Evolutionary conservation across 1,140 invertebrate genomes (phyloP).

Genomic region (Cheumatopsyche charites): DNA sequence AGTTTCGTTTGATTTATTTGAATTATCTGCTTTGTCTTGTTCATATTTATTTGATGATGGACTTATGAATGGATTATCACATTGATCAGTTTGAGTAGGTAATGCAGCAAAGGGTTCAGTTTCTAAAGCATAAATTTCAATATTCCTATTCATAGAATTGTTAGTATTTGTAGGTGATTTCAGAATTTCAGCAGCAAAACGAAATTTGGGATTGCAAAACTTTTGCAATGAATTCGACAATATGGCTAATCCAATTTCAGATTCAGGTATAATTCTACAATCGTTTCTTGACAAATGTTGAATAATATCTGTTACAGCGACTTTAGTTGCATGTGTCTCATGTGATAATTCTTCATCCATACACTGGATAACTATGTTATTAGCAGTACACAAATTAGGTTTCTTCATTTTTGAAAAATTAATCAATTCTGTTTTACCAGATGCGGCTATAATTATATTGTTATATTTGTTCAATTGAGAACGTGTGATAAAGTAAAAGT

Average conservation of each 20-base stretch:
- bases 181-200: conserved; percentile 51
- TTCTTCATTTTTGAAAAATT: conserved; percentile 59
- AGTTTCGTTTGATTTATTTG: not conserved
- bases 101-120: conserved; percentile 17
- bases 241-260: conserved; percentile 71
- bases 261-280: conserved; percentile 67
- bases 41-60: not conserved
- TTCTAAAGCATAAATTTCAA: conserved; percentile 38
- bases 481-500: conserved; percentile 66
- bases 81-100: not conserved
- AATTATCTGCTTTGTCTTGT: not conserved
- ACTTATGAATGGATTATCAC: not conserved
- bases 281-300: conserved; percentile 59
- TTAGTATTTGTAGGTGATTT: conserved; percentile 48
- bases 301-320: conserved; percentile 56
- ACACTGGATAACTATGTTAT: conserved; percentile 61
- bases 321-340: conserved; percentile 57
- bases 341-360: conserved; percentile 51
- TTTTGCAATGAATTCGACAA: conserved; percentile 66
- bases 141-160: not conserved
- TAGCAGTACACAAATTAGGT: conserved; percentile 55
- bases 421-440: conserved; percentile 55
- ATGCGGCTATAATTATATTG: conserved; percentile 56
- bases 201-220: conserved; percentile 70
- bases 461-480: conserved; percentile 65